Evolutionary conservation across 1,140 invertebrate species (phyloP).

Genomic region (Drosophila pandora): DNA sequence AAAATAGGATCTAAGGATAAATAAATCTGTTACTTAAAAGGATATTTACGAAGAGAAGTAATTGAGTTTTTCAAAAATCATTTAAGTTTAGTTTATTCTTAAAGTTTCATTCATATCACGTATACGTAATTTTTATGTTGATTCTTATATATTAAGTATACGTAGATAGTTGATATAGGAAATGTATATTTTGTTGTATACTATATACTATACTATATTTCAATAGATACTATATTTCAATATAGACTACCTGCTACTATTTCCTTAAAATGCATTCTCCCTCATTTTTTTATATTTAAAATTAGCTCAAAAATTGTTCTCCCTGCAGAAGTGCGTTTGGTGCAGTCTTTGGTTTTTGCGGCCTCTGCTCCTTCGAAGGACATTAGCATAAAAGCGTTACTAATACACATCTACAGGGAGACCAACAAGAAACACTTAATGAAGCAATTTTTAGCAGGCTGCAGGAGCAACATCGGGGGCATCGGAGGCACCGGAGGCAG

Average conservation of each 20-base stretch:
- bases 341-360: slow-evolving; percentile 1
- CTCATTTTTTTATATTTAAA: too few relatives aligned
- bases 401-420: slow-evolving; percentile 66
- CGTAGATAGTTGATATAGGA: too few relatives aligned
- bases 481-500: background rate
- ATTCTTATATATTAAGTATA: too few relatives aligned
- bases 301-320: background rate
- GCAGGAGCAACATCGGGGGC: slow-evolving; percentile 17
- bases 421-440: slow-evolving; percentile 80
- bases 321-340: background rate
- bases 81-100: background rate
- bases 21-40: background rate
- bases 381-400: slow-evolving; percentile 80
- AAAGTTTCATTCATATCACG: too few relatives aligned
- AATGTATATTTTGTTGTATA: too few relatives aligned
- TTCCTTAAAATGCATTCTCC: too few relatives aligned
- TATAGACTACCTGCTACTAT: too few relatives aligned
- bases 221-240: too few relatives aligned
- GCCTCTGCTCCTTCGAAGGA: slow-evolving; percentile 61
- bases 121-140: too few relatives aligned
- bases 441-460: slow-evolving; percentile 76
- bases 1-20: slow-evolving; percentile 3
- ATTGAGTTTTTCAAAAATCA: background rate
- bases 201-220: too few relatives aligned
- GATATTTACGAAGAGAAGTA: background rate